Evolutionary conservation across 2,797 vertebrate species (phyloP).

Genomic region (Glyptemys insculpta): DNA sequence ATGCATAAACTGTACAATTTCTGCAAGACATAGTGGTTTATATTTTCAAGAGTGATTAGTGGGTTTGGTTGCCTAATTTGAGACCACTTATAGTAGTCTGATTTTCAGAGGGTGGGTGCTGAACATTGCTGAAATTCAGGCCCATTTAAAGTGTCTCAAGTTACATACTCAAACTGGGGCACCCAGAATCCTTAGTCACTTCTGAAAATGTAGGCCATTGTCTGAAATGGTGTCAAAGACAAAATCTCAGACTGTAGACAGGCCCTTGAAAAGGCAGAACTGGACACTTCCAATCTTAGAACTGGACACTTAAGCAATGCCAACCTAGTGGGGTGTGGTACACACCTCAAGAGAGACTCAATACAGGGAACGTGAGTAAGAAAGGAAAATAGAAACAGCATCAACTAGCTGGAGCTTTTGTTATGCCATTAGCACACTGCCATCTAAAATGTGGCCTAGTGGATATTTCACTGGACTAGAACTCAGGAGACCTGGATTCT

Average conservation of each 20-base stretch:
- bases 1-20: background rate
- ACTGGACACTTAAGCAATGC: background rate
- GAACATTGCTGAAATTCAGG: background rate
- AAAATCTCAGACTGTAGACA: background rate
- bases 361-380: background rate
- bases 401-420: too few relatives aligned
- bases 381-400: background rate
- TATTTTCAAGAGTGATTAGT: background rate
- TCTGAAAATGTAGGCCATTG: background rate
- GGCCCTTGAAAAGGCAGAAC: background rate
- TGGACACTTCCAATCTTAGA: background rate
- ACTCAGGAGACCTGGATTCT: too few relatives aligned
- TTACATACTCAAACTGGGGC: background rate
- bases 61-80: background rate
- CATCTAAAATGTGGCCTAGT: background rate
- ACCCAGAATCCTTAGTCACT: background rate
- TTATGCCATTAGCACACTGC: background rate
- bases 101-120: background rate
- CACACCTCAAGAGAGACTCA: accelerated
- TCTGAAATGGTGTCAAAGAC: background rate
- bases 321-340: background rate
- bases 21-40: background rate
- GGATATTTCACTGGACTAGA: background rate
- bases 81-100: background rate
- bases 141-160: background rate